phyloP scores from a whole-genome alignment of 2,797 vertebrate species.

The Peromyscus melanophrys region DNA sequence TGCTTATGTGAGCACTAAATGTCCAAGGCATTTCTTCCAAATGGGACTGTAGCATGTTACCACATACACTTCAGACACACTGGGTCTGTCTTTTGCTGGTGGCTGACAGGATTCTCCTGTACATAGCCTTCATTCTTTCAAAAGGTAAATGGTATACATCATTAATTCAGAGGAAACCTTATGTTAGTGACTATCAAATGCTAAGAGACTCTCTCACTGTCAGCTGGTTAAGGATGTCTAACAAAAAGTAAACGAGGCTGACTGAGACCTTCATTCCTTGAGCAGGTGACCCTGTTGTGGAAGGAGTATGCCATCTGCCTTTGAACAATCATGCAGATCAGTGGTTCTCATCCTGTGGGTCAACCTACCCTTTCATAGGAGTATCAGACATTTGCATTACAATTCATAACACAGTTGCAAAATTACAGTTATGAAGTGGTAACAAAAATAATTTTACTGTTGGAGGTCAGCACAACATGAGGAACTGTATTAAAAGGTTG shows the following conservation, averaged over 20 bases:
- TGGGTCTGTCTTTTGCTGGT: background rate
- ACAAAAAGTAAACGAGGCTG: constrained; percentile 2
- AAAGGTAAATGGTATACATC: background rate
- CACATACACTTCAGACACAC: constrained; percentile 12
- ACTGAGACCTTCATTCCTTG: background rate
- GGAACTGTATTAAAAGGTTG: background rate
- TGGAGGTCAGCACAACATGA: background rate
- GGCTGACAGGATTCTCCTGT: constrained; percentile 39
- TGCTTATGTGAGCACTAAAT: background rate
- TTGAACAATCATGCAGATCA: background rate
- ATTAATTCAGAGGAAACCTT: background rate
- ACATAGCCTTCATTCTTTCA: constrained; percentile 33
- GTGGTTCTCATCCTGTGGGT: background rate
- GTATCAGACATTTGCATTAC: background rate
- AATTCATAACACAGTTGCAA: background rate
- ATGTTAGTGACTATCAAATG: background rate
- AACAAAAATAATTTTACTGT: background rate
- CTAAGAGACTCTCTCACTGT: constrained; percentile 4
- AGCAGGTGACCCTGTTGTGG: background rate
- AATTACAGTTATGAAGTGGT: background rate
- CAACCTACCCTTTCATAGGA: background rate
- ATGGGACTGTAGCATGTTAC: background rate
- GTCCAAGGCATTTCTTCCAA: constrained; percentile 38
- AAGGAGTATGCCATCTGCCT: background rate
- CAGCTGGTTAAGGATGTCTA: background rate